These are phyloP conservation scores for Epinephelus cyanopodus DNA, from an alignment of 2,113 vertebrate genomes.

Conservation along the genomic window DNA sequence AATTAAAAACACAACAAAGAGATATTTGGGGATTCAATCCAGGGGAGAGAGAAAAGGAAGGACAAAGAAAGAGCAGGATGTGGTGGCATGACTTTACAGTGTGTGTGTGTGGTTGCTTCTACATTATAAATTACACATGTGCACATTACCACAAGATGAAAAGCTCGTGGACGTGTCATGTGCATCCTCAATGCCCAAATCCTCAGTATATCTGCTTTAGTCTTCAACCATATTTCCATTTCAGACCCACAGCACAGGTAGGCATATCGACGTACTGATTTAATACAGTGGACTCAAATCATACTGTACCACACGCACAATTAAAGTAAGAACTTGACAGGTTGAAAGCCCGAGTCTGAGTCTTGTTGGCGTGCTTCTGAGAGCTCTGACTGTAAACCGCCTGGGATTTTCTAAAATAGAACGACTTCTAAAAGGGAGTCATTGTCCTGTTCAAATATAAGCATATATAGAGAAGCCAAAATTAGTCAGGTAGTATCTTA, in stretches of 20 bases:
- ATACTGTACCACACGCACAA: conserved; percentile 26
- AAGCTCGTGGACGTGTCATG: conserved; percentile 14
- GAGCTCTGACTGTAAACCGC: conserved; percentile 69
- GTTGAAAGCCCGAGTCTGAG: conserved; percentile 61
- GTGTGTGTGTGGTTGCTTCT: conserved; percentile 6
- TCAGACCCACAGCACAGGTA: conserved; percentile 35
- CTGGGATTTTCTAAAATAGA: conserved; percentile 76
- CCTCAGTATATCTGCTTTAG: conserved; percentile 46
- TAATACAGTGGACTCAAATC: conserved; percentile 30
- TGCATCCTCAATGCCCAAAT: conserved; percentile 34
- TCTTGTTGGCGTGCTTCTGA: conserved; percentile 63
- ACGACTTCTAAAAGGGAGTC: conserved; percentile 74
- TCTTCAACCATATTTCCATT: conserved; percentile 47
- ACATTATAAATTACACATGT: conserved; percentile 26
- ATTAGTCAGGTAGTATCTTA: conserved; percentile 70
- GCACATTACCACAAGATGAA: conserved; percentile 25
- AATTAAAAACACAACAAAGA: neutral
- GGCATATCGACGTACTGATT: conserved; percentile 28
- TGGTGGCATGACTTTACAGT: conserved; percentile 1
- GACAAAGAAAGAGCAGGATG: conserved; percentile 26
- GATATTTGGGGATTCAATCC: neutral
- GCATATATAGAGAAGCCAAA: conserved; percentile 60
- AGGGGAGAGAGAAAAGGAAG: conserved; percentile 1
- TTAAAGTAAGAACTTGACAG: conserved; percentile 65
- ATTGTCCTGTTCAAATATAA: conserved; percentile 70